phyloP scores from a whole-genome alignment of 2,113 vertebrate genomes.

The Gulo gulo region DNA sequence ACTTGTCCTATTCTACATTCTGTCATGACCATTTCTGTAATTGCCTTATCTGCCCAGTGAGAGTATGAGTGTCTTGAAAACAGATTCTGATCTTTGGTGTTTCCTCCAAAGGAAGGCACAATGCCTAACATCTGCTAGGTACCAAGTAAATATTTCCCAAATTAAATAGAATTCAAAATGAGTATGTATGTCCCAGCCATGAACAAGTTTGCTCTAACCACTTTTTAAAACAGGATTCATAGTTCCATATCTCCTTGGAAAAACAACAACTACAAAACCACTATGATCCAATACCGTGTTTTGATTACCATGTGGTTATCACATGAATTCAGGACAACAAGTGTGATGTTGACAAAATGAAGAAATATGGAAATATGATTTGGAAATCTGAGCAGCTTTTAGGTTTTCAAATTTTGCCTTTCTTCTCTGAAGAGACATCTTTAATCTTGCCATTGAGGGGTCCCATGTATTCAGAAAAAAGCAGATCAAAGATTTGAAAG shows the following conservation, averaged over 20 bases:
- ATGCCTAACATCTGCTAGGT: not conserved
- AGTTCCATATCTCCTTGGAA: not conserved
- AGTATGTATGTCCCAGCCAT: not conserved
- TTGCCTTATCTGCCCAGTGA: not conserved
- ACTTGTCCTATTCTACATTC: not conserved
- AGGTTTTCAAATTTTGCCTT: conserved; percentile 62
- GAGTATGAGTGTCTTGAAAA: not conserved
- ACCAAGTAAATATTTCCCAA: conserved; percentile 37
- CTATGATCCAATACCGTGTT: not conserved
- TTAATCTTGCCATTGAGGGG: conserved; percentile 64
- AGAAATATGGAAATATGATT: conserved; percentile 65
- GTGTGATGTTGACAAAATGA: conserved; percentile 61
- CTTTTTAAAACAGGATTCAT: not conserved
- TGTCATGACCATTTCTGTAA: not conserved
- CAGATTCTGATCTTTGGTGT: not conserved
- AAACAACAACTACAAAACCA: not conserved
- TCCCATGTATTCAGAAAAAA: conserved; percentile 49
- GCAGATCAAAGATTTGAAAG: conserved; percentile 69
- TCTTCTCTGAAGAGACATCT: conserved; percentile 50
- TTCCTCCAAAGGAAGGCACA: not conserved
- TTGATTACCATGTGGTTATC: conserved; percentile 48
- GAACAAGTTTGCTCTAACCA: not conserved
- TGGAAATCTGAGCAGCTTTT: conserved; percentile 52
- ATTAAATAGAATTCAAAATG: conserved; percentile 46
- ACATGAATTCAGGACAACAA: conserved; percentile 8